Base-by-base conservation (phyloP, 2,113 vertebrate genomes). In the Peucedramus taeniatus region DNA sequence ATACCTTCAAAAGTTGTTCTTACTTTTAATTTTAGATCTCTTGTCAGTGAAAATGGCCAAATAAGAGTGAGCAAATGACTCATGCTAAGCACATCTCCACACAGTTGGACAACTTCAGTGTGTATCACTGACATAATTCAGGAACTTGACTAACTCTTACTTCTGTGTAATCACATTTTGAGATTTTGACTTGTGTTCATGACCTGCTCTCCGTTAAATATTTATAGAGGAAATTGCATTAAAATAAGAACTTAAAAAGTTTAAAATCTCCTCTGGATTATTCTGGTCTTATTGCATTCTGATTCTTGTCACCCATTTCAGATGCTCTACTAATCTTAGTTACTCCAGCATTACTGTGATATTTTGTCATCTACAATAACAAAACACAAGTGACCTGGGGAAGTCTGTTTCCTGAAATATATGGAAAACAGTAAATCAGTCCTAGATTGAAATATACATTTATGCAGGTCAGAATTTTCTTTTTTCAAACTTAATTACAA, bases 401-500 rank as follows among this genome's bases (percentile, higher is more conserved):
- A 92, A 89, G 13, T 23, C n/a, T 56, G 17, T 28, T 94, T 56
- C 63, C 69, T 60, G 17, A 69, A 75, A n/a, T 19, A 35, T 26
- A 31, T 20, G 12, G 24, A 51, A 86, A 8, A 45, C 9, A 56
- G 19, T 22, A 64, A 49, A 30, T 76, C 28, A 70, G 14, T 42
- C 30, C 16, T 18, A 66, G 13, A 7, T 80, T 75, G 53, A 76
- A 54, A 94, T 65, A 50, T 9, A 82, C 18, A 17, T 20, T 63
- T 42, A 69, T 19, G 15, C 71, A 79, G 72, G 8, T n/a, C 24
- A 14, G 18, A 63, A 44, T 53, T 89, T 89, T 95, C 44, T 50
- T 83, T 83, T 84, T 77, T 93, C 14, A 96, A 54, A 35, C 18
- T 51, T 83, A 71, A 79, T 83, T 94, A 76, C 97, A 97, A 95